A percentile compares a stretch with the other conserved stretches of the same genome.
Conservation (phyloP, 2,113 vertebrate genomes). For the Meles meles region DNA sequence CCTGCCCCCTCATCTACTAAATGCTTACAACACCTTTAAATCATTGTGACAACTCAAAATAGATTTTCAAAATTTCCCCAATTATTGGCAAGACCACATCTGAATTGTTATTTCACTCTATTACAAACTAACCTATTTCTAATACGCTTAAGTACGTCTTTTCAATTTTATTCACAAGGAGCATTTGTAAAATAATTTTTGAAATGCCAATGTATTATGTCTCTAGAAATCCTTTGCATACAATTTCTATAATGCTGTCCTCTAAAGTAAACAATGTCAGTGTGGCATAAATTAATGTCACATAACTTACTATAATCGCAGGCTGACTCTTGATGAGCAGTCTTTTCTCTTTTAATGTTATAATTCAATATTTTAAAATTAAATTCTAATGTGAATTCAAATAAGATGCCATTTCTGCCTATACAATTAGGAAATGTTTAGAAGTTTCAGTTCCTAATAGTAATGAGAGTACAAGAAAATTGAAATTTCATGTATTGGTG, state of each 20-base stretch:
- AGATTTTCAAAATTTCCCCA: not conserved
- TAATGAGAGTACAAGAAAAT: not conserved
- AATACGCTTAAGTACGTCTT: not conserved
- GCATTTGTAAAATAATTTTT: not conserved
- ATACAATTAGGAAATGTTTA: not conserved
- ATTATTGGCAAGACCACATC: not conserved
- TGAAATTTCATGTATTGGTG: not conserved
- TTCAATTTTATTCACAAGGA: not conserved
- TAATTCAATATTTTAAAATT: conserved; percentile 29
- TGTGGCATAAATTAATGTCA: not conserved
- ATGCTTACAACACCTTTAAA: not conserved
- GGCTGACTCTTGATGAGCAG: not conserved
- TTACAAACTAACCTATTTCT: not conserved
- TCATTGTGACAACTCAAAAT: not conserved
- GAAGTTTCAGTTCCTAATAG: not conserved
- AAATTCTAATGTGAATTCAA: conserved; percentile 21
- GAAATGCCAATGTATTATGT: not conserved
- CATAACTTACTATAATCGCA: not conserved
- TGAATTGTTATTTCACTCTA: not conserved
- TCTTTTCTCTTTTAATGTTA: not conserved
- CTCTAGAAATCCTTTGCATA: not conserved
- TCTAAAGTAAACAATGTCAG: not conserved
- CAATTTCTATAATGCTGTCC: not conserved
- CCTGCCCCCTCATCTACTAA: not conserved
- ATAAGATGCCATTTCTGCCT: not conserved